phyloP scores from a whole-genome alignment of 2,888 invertebrate genomes.

The Agrotis ipsilon region DNA sequence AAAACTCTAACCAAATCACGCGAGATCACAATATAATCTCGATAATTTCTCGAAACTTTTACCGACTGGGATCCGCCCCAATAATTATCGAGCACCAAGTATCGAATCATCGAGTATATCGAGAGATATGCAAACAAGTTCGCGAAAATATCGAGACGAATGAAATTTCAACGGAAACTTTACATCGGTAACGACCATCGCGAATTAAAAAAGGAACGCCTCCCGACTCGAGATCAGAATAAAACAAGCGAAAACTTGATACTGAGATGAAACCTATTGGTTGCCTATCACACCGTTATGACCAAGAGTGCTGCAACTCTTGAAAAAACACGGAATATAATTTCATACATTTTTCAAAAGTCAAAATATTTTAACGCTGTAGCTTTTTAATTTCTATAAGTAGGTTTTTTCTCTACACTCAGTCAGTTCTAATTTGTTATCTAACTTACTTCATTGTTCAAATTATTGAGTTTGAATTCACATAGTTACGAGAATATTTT shows the following conservation, averaged over 20 bases:
- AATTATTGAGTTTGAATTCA: too few relatives aligned
- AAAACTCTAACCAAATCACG: slow-evolving; percentile 11
- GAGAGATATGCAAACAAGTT: slow-evolving; percentile 71
- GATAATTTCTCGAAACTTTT: slow-evolving; percentile 43
- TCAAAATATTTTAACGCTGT: too few relatives aligned
- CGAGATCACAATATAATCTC: slow-evolving; percentile 35
- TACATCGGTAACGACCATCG: slow-evolving; percentile 60
- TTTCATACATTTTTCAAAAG: too few relatives aligned
- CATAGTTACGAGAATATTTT: too few relatives aligned
- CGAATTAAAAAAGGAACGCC: slow-evolving; percentile 53
- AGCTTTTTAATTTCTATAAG: too few relatives aligned
- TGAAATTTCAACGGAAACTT: slow-evolving; percentile 65
- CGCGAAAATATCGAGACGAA: slow-evolving; percentile 57
- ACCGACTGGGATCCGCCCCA: slow-evolving; percentile 38
- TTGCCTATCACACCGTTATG: slow-evolving; percentile 59
- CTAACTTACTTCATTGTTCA: too few relatives aligned
- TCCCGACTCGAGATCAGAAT: slow-evolving; percentile 46
- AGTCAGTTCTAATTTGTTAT: too few relatives aligned
- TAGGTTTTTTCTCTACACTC: too few relatives aligned
- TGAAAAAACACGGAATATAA: too few relatives aligned
- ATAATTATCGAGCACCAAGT: slow-evolving; percentile 48
- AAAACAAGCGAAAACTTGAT: slow-evolving; percentile 61
- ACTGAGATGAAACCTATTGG: slow-evolving; percentile 35
- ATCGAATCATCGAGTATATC: slow-evolving; percentile 46
- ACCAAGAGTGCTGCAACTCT: background rate